Percentiles rank a stretch among this genome's conserved stretches.
Conservation (phyloP, 1,140 invertebrate species). For the Procambarus clarkii region DNA sequence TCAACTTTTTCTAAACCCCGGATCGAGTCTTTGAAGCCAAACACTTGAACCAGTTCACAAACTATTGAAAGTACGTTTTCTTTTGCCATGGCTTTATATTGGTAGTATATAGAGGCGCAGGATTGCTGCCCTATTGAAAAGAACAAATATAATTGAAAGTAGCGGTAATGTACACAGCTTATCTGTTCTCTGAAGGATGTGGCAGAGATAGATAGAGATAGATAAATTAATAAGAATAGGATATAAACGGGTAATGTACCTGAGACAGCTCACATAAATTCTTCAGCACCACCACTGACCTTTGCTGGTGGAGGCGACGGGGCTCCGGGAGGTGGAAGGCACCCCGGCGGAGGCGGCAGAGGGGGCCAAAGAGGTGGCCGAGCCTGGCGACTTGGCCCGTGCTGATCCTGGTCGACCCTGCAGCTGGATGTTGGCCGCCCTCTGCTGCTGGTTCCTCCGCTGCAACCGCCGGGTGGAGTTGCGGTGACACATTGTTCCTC, state of each 20-base stretch:
- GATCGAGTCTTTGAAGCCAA: not conserved
- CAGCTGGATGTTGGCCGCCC: slow-evolving; percentile 35
- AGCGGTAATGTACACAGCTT: no score
- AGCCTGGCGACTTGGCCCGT: slow-evolving; percentile 26
- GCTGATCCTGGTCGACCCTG: slow-evolving; percentile 44
- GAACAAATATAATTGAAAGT: no score
- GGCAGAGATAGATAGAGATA: not conserved
- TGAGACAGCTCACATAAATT: not conserved
- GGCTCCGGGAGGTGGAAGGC: slow-evolving; percentile 34
- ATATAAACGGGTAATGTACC: not conserved
- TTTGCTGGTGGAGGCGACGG: slow-evolving; percentile 36
- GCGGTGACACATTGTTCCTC: slow-evolving; percentile 63
- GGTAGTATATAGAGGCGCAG: not conserved
- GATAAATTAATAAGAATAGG: not conserved
- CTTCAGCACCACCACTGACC: slow-evolving; percentile 8
- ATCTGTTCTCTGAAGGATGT: not conserved
- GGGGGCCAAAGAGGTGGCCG: slow-evolving; percentile 3
- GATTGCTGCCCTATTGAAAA: no score
- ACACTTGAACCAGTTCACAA: not conserved
- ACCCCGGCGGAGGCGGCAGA: not conserved
- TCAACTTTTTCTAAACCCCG: not conserved
- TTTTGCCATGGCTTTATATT: not conserved
- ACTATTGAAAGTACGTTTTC: not conserved
- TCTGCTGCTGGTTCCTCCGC: slow-evolving; percentile 52
- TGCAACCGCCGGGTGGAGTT: slow-evolving; percentile 55